phyloP scores from a whole-genome alignment of 2,888 invertebrate genomes.

The Meiosimyza decipiens region DNA sequence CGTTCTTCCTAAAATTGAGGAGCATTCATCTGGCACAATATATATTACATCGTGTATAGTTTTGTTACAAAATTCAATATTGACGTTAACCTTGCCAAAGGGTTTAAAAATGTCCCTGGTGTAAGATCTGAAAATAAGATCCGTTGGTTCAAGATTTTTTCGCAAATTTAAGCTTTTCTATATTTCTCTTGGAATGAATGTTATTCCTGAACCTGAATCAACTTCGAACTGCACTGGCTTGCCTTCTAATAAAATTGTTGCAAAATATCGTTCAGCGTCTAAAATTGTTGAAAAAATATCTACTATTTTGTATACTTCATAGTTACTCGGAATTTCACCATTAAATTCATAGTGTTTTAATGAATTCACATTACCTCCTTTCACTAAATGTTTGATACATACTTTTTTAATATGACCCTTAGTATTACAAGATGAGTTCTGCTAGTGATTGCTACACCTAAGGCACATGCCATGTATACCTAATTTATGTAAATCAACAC shows the following conservation, averaged over 20 bases:
- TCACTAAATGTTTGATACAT: constrained; percentile 31
- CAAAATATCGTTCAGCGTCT: constrained; percentile 10
- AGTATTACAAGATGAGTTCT: constrained; percentile 24
- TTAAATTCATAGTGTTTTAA: background rate
- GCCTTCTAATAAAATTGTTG: constrained; percentile 23
- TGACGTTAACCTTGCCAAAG: constrained; percentile 34
- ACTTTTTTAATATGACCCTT: constrained; percentile 31
- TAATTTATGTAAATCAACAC: too few species aligned
- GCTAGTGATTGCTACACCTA: constrained; percentile 29
- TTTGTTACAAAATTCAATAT: constrained; percentile 31
- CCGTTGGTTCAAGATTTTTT: background rate
- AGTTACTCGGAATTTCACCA: background rate
- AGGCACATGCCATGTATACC: too few species aligned
- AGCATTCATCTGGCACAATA: constrained; percentile 36
- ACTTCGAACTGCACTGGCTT: constrained; percentile 34
- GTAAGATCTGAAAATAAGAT: constrained; percentile 33
- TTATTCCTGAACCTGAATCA: constrained; percentile 28
- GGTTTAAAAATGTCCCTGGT: constrained; percentile 35
- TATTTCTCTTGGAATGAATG: constrained; percentile 31
- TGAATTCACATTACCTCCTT: too few species aligned
- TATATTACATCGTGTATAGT: constrained; percentile 34
- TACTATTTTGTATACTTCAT: constrained; percentile 8
- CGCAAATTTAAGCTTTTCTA: too few species aligned
- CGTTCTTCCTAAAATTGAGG: constrained; percentile 33
- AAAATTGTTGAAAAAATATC: background rate